Percentiles rank a stretch among this genome's conserved stretches.
Conservation (phyloP, 2,113 vertebrate species). For the Argyrosomus japonicus region DNA sequence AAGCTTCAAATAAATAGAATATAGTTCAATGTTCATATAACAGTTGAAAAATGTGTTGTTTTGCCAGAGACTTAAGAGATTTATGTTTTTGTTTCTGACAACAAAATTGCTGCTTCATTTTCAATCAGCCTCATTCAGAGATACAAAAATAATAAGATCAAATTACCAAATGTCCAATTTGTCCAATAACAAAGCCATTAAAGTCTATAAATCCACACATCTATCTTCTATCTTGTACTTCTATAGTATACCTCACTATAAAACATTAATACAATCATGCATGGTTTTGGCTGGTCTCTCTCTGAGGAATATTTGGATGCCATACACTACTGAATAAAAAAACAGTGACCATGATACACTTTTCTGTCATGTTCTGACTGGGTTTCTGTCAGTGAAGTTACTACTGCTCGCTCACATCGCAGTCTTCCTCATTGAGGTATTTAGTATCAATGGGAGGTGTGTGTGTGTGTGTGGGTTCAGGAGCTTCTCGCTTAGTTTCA, state of each 20-base stretch:
- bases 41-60: neutral
- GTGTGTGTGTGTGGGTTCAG: conserved; percentile 27
- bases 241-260: no score
- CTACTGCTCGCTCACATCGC: neutral
- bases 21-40: neutral
- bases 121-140: neutral
- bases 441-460: conserved; percentile 27
- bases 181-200: neutral
- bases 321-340: no score
- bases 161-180: neutral
- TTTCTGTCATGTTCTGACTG: no score
- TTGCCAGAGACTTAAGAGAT: neutral
- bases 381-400: neutral
- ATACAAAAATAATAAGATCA: neutral
- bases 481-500: conserved; percentile 16
- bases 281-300: no score
- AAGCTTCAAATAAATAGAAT: neutral
- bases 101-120: neutral
- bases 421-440: conserved; percentile 3
- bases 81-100: neutral
- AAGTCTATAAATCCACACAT: no score
- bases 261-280: no score
- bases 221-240: no score
- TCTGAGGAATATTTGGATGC: neutral
- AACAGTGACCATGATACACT: no score